Percentiles rank a stretch among this genome's conserved stretches.
phyloP scores from a whole-genome alignment of 2,797 vertebrate species.

The Parauchenoglanis punctatus region DNA sequence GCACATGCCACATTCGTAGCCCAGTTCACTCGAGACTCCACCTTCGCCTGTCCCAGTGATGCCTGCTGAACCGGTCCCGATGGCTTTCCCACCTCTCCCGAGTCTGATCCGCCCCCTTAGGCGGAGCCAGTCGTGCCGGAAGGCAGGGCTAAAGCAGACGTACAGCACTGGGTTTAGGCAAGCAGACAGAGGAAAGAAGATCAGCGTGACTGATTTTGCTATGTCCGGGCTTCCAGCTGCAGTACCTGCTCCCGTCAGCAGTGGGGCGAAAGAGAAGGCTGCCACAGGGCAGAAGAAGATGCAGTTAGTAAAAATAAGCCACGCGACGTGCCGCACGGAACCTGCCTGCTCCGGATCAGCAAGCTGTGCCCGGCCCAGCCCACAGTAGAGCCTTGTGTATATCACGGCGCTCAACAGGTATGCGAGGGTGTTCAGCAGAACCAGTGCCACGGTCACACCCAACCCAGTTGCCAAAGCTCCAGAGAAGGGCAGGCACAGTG shows the following conservation, averaged over 20 bases:
- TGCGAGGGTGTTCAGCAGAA: conserved; percentile 90
- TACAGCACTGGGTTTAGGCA: conserved; percentile 95
- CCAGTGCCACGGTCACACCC: conserved; percentile 88
- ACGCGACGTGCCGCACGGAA: conserved; percentile 90
- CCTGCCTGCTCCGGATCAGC: conserved; percentile 86
- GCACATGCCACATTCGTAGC: conserved; percentile 86
- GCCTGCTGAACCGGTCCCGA: conserved; percentile 52
- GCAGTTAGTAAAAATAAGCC: conserved; percentile 99
- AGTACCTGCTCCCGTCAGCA: conserved; percentile 81
- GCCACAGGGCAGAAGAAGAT: conserved; percentile 98
- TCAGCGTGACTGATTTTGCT: conserved; percentile 93
- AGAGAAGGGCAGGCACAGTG: conserved; percentile 93
- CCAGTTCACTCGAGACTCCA: conserved; percentile 73
- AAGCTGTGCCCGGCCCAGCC: conserved; percentile 89
- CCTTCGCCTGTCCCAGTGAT: conserved; percentile 60
- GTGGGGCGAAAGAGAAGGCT: conserved; percentile 91
- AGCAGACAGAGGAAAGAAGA: conserved; percentile 93
- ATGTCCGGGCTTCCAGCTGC: conserved; percentile 90
- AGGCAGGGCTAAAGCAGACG: conserved; percentile 94
- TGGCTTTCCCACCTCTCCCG: conserved; percentile 52
- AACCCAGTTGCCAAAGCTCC: conserved; percentile 84
- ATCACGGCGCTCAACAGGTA: conserved; percentile 91
- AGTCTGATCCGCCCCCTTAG: conserved; percentile 67
- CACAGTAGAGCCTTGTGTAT: conserved; percentile 94
- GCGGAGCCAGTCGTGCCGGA: conserved; percentile 93